Conservation (phyloP, 2,797 vertebrate species). For the Erethizon dorsatum region DNA sequence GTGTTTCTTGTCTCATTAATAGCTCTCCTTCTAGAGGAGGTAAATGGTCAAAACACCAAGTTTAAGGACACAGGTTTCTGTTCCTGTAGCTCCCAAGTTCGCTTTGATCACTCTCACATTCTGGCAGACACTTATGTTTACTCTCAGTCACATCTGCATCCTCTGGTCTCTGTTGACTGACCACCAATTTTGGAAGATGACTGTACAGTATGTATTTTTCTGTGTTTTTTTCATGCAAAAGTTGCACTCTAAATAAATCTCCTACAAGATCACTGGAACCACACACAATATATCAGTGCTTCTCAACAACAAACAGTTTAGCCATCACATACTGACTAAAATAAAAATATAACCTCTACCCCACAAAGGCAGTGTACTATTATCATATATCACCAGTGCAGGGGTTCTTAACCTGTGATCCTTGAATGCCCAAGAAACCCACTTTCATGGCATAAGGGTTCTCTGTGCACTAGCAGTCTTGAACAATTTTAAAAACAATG, state of each 20-base stretch:
- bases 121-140: conserved; percentile 73
- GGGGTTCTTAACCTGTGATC: background rate
- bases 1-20: conserved; percentile 85
- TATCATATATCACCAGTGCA: background rate
- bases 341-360: conserved; percentile 94
- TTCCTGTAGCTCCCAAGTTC: conserved; percentile 82
- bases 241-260: conserved; percentile 90
- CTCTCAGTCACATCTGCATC: conserved; percentile 74
- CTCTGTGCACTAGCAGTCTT: background rate
- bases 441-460: background rate
- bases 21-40: conserved; percentile 85
- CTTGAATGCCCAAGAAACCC: background rate
- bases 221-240: conserved; percentile 96
- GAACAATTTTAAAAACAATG: background rate
- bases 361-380: background rate
- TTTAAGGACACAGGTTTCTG: conserved; percentile 81
- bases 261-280: conserved; percentile 79
- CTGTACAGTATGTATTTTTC: conserved; percentile 89
- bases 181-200: conserved; percentile 63
- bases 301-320: conserved; percentile 95
- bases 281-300: conserved; percentile 79
- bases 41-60: conserved; percentile 56
- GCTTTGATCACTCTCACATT: conserved; percentile 84
- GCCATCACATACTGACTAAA: conserved; percentile 95
- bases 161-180: conserved; percentile 87